Conservation (phyloP, 2,888 invertebrate species). For the Macrophya alboannulata region DNA sequence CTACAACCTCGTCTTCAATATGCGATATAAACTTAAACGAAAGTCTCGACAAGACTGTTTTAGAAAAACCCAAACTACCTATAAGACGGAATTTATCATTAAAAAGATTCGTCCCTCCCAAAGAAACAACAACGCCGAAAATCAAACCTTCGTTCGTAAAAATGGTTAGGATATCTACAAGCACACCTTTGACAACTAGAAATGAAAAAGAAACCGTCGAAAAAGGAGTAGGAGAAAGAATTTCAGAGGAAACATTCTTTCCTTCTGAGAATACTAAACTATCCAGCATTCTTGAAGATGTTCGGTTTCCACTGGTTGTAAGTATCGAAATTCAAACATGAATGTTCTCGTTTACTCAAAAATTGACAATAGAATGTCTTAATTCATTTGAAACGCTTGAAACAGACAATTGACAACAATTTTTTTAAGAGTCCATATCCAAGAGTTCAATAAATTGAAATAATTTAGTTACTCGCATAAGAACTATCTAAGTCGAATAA, state of each 20-base stretch:
- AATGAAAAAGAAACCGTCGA: background rate
- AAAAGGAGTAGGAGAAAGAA: background rate
- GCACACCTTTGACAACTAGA: background rate
- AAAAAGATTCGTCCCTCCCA: background rate
- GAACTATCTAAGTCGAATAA: too few species aligned
- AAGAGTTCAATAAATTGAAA: too few species aligned
- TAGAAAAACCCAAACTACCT: constrained; percentile 13
- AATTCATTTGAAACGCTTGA: too few species aligned
- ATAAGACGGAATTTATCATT: background rate
- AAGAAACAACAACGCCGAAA: background rate
- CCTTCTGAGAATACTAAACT: constrained; percentile 29
- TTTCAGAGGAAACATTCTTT: background rate
- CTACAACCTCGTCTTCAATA: constrained; percentile 57
- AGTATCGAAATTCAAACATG: constrained; percentile 42
- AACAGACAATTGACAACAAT: too few species aligned
- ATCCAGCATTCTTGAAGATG: constrained; percentile 6
- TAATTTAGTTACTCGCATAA: too few species aligned
- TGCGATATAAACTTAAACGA: background rate
- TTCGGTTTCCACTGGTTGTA: constrained; percentile 25
- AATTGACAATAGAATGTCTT: too few species aligned
- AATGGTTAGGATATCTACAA: background rate
- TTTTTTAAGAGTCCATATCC: too few species aligned
- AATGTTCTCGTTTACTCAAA: background rate
- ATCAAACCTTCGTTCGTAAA: constrained; percentile 26
- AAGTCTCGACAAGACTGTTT: constrained; percentile 9